These are phyloP conservation scores for Chromobotia macracanthus DNA, from an alignment of 2,797 vertebrate genomes.

Conservation along the genomic window DNA sequence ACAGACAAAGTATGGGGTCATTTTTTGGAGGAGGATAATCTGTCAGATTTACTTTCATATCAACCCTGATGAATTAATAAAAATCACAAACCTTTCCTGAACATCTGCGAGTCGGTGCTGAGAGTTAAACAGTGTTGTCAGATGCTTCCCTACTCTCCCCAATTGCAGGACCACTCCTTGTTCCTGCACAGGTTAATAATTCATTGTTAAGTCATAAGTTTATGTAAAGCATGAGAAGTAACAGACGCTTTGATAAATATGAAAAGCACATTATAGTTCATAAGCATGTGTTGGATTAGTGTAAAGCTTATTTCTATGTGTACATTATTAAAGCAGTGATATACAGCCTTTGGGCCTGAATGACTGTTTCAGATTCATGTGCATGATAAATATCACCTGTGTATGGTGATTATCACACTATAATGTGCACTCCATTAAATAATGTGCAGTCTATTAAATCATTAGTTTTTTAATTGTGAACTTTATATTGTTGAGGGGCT, in stretches of 20 bases:
- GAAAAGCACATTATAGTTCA: conserved; percentile 78
- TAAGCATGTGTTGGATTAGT: conserved; percentile 80
- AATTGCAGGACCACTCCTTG: conserved; percentile 72
- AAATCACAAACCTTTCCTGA: too few relatives aligned
- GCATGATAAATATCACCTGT: background rate
- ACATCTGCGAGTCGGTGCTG: background rate
- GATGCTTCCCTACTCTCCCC: conserved; percentile 69
- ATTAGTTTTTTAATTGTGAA: too few relatives aligned
- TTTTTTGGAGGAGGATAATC: too few relatives aligned
- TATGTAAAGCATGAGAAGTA: conserved; percentile 78
- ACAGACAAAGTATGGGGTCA: too few relatives aligned
- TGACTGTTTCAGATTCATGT: conserved; percentile 11
- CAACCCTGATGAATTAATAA: too few relatives aligned
- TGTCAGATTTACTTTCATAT: too few relatives aligned
- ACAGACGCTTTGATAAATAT: conserved; percentile 76
- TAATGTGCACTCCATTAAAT: background rate
- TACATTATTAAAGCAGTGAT: conserved; percentile 78
- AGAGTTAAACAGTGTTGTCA: conserved; percentile 39
- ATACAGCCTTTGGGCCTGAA: conserved; percentile 55
- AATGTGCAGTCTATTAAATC: too few relatives aligned
- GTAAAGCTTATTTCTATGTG: conserved; percentile 69
- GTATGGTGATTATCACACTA: background rate
- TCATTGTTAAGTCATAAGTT: conserved; percentile 82
- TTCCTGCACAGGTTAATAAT: conserved; percentile 83
- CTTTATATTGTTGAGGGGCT: background rate